Evolutionary conservation across 2,113 vertebrate genomes (phyloP), one percentile per base, ranked within the genome.

Genomic region (Xyliphius kryptos): DNA sequence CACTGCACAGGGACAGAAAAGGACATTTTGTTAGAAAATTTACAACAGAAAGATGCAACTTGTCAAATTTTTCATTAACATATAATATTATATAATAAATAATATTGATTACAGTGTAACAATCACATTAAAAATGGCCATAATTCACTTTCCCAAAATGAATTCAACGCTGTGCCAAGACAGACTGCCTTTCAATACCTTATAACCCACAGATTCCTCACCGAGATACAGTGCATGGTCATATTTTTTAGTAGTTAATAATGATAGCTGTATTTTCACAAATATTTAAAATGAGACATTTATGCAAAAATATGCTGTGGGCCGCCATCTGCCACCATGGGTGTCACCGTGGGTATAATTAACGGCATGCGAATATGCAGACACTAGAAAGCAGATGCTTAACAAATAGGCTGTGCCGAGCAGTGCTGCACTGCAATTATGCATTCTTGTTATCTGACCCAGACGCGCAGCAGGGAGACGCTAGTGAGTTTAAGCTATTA

Each of bases 1-100:
- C 95, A 98, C 95, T 98, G 81, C 44, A 54, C 66, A 5, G 2
- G 19, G 9, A 59, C 4, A 12, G 7, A 32, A 32, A 6, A n/a
- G n/a, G n/a, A n/a, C n/a, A n/a, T n/a, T n/a, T n/a, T n/a, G n/a
- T n/a, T n/a, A n/a, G n/a, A n/a, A n/a, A n/a, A n/a, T n/a, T n/a
- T n/a, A n/a, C n/a, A n/a, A n/a, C n/a, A n/a, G n/a, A n/a, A n/a
- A n/a, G n/a, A n/a, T n/a, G n/a, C n/a, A n/a, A n/a, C n/a, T n/a
- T n/a, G n/a, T n/a, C n/a, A n/a, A n/a, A n/a, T n/a, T n/a, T n/a
- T n/a, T n/a, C n/a, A n/a, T n/a, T n/a, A n/a, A n/a, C n/a, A n/a
- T n/a, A n/a, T n/a, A n/a, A n/a, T n/a, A n/a, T n/a, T n/a, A n/a
- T n/a, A n/a, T n/a, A n/a, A n/a, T n/a, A n/a, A n/a, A n/a, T n/a